A percentile compares a stretch with the other conserved stretches of the same genome.
These are phyloP conservation scores for Opisthograptis luteolata DNA, from an alignment of 2,888 invertebrate genomes.

Conservation along the genomic window DNA sequence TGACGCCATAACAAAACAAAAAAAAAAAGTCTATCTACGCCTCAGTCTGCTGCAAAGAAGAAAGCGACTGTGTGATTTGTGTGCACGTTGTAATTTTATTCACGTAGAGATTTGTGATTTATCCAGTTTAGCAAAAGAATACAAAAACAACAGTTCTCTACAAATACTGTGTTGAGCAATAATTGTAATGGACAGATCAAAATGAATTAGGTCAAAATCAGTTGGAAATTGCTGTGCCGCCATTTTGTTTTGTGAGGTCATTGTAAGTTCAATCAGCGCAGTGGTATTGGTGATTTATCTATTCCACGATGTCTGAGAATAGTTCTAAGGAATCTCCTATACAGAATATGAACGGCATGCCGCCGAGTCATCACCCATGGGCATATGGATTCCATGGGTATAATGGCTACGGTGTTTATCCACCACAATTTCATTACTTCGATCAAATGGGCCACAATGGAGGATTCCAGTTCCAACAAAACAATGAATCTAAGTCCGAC, in stretches of 20 bases:
- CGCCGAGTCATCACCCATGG: conserved; percentile 74
- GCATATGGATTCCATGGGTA: conserved; percentile 71
- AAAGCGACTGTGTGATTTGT: no score
- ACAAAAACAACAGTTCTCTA: no score
- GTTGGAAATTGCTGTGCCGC: conserved; percentile 40
- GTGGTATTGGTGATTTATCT: conserved; percentile 3
- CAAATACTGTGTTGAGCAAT: no score
- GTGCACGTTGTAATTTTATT: no score
- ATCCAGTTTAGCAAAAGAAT: no score
- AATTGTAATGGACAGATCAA: no score
- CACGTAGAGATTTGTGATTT: no score
- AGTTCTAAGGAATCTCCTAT: conserved; percentile 73
- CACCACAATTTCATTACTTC: conserved; percentile 79
- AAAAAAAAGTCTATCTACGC: no score
- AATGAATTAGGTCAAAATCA: background rate
- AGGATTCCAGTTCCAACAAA: conserved; percentile 65
- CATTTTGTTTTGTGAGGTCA: conserved; percentile 52
- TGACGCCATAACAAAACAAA: no score
- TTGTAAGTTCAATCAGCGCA: conserved; percentile 12
- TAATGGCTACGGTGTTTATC: conserved; percentile 74
- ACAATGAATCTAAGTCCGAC: conserved; percentile 57
- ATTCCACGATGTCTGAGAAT: conserved; percentile 65
- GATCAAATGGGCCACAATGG: conserved; percentile 69
- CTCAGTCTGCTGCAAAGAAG: no score
- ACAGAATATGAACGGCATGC: conserved; percentile 75